Evolutionary conservation across 2,797 vertebrate species (phyloP).

Genomic region (Rhinoraja longicauda): DNA sequence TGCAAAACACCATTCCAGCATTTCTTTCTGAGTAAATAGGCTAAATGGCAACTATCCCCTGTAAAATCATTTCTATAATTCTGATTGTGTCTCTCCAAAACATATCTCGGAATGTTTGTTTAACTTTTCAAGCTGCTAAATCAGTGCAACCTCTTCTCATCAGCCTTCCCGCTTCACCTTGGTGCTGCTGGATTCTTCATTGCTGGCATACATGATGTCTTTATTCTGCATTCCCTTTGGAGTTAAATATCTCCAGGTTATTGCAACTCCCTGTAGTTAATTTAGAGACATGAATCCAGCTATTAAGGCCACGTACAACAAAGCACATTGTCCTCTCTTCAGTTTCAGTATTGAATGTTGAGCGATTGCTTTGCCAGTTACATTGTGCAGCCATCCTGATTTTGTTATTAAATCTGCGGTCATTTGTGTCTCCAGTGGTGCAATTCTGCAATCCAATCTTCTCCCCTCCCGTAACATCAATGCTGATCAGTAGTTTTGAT

Average conservation of each 20-base stretch:
- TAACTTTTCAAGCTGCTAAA: not conserved
- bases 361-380: not conserved
- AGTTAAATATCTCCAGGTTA: not conserved
- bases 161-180: not conserved
- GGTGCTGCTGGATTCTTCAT: not conserved
- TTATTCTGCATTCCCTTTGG: too few species aligned
- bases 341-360: not conserved
- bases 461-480: not conserved
- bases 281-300: not conserved
- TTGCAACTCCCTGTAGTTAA: not conserved
- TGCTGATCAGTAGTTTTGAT: slow-evolving; percentile 14
- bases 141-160: not conserved
- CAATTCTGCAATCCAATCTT: not conserved
- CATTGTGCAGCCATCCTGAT: not conserved
- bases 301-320: too few species aligned
- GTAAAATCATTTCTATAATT: not conserved
- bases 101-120: not conserved
- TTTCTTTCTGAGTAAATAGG: not conserved
- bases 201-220: not conserved
- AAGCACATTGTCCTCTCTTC: not conserved
- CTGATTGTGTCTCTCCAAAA: not conserved
- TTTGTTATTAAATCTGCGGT: not conserved
- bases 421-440: not conserved
- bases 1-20: not conserved
- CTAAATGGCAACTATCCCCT: not conserved